These are phyloP conservation scores for Gracilinanus agilis DNA, from an alignment of 2,113 vertebrate species.

Conservation along the genomic window DNA sequence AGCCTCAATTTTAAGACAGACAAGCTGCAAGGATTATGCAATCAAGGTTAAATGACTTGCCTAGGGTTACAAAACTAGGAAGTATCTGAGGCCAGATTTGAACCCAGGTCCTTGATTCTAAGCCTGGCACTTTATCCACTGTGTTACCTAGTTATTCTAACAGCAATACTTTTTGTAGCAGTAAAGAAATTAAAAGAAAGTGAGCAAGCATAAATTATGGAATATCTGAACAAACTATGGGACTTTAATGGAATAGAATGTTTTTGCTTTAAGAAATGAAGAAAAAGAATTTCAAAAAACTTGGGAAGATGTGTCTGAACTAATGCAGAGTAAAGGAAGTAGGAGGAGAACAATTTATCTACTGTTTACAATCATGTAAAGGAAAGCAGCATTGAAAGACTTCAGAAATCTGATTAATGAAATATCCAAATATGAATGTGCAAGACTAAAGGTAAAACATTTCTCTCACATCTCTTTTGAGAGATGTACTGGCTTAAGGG, in stretches of 20 bases:
- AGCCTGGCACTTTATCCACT: too few relatives aligned
- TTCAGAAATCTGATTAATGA: not conserved
- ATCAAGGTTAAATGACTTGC: too few relatives aligned
- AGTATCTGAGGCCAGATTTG: too few relatives aligned
- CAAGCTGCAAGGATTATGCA: too few relatives aligned
- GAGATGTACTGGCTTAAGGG: not conserved
- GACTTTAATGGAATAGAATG: not conserved
- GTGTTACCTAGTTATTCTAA: too few relatives aligned
- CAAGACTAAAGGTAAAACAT: not conserved
- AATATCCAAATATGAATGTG: too few relatives aligned
- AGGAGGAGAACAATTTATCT: not conserved
- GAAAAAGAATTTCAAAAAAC: not conserved
- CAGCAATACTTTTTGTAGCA: not conserved
- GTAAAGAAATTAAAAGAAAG: not conserved
- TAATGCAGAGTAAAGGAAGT: not conserved
- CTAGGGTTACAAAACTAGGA: too few relatives aligned
- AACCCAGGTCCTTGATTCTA: too few relatives aligned
- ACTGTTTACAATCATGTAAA: not conserved
- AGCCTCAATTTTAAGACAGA: too few relatives aligned
- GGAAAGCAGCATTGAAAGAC: not conserved
- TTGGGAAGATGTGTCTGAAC: not conserved
- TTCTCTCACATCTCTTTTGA: not conserved
- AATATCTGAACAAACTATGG: not conserved
- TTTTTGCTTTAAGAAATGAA: not conserved
- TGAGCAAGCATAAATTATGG: not conserved